Evolutionary conservation across 2,888 invertebrate species (phyloP), one percentile per base, ranked within the genome.

Genomic region (Drosophila pseudotalamancana): DNA sequence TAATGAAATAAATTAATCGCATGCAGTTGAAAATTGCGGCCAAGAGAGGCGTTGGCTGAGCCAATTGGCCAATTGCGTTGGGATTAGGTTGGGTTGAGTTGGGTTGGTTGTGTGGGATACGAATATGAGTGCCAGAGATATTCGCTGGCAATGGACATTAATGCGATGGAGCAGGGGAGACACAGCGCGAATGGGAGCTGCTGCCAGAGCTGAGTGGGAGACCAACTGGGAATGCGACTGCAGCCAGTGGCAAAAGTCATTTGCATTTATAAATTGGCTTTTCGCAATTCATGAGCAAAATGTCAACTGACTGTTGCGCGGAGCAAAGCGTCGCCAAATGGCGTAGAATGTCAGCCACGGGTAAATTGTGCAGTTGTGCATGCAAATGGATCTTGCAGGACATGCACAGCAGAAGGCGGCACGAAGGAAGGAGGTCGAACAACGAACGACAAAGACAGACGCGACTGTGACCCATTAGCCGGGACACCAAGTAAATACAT

Each of bases 231-330:
- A 25, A 18, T 23, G 45, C 29, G 19, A 61, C 62, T 73, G 79
- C 82, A 71, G 71, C 75, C 75, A 68, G 77, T 63, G 62, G 62
- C 71, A 71, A 80, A 78, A 80, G 74, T 80, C 77, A 87, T 87
- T 87, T 87, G 88, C 87, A 87, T 87, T 85, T 87, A 77, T 79
- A 88, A 87, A 87, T 87, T 87, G 83, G 87, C 83, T 87, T 80
- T 86, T 81, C 75, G 74, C 85, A 74, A 78, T 85, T 85, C 83
- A 82, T 87, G 72, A 72, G 80, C 62, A 68, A 72, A 85, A 75
- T 78, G 76, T 75, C 83, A 85, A 69, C 66, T 61, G 39, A 37
- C 55, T 37, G 46, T 34, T 49, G 32, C n/a, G 25, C 37, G 23
- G 29, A 6, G 40, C n/a, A 14, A 21, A 42, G 34, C 25, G 54